Evolutionary conservation across 2,113 vertebrate species (phyloP).

Genomic region (Halichoerus grypus): DNA sequence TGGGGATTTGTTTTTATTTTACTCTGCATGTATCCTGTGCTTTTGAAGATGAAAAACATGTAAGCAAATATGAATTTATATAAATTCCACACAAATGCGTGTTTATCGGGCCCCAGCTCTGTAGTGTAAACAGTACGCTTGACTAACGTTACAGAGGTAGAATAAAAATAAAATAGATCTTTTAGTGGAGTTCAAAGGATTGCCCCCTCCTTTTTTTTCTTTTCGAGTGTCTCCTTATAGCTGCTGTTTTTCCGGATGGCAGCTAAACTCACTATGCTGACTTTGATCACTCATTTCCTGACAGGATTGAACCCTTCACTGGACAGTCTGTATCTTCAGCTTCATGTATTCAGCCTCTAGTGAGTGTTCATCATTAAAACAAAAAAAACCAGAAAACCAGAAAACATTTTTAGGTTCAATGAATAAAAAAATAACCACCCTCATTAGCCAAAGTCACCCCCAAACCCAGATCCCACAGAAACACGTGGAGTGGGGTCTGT

Average conservation of each 20-base stretch:
- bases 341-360: not conserved
- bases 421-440: not conserved
- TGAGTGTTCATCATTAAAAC: not conserved
- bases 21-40: not conserved
- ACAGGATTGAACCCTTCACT: not conserved
- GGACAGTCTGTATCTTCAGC: not conserved
- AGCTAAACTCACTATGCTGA: not conserved
- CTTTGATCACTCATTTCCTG: accelerated
- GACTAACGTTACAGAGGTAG: not conserved
- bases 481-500: accelerated
- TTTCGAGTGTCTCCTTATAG: not conserved
- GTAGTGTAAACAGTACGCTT: not conserved
- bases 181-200: not conserved
- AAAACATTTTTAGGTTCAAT: not conserved
- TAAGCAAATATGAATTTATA: not conserved
- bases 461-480: not conserved
- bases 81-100: not conserved
- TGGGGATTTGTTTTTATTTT: not conserved
- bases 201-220: accelerated
- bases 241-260: not conserved
- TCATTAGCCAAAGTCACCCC: not conserved
- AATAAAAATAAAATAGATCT: not conserved
- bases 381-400: too few relatives aligned
- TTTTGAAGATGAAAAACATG: not conserved
- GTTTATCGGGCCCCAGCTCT: too few relatives aligned